phyloP scores from a whole-genome alignment of 2,113 vertebrate species.

The Silurus meridionalis region DNA sequence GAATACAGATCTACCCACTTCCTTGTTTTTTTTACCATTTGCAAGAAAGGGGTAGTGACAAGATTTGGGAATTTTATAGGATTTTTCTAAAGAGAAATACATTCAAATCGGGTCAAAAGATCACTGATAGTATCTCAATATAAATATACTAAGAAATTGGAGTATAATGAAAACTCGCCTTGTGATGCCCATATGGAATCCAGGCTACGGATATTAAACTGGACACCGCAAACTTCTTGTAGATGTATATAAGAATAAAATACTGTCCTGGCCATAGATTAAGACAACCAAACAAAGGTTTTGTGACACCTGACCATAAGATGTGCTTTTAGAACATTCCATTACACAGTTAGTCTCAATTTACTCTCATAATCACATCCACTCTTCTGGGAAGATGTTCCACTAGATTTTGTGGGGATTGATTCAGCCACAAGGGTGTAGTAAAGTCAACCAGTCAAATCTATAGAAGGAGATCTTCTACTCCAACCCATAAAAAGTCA shows the following conservation, averaged over 20 bases:
- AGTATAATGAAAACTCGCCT: background rate
- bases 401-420: too few relatives aligned
- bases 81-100: background rate
- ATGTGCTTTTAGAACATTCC: too few relatives aligned
- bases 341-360: too few relatives aligned
- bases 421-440: too few relatives aligned
- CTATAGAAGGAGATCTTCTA: too few relatives aligned
- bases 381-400: too few relatives aligned
- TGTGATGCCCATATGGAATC: background rate
- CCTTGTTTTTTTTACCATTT: conserved; percentile 34
- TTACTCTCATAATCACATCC: too few relatives aligned
- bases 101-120: background rate
- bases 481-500: too few relatives aligned
- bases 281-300: background rate
- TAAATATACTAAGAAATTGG: background rate
- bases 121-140: too few relatives aligned
- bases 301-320: too few relatives aligned
- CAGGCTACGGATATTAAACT: background rate
- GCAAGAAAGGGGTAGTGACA: background rate
- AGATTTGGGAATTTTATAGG: background rate
- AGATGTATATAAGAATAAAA: background rate
- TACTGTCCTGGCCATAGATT: background rate
- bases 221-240: background rate
- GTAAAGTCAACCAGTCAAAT: too few relatives aligned
- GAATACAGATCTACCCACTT: conserved; percentile 36